A percentile compares a stretch with the other conserved stretches of the same genome.
Evolutionary conservation across 2,797 vertebrate species (phyloP).

Genomic region (Sciurus carolinensis): DNA sequence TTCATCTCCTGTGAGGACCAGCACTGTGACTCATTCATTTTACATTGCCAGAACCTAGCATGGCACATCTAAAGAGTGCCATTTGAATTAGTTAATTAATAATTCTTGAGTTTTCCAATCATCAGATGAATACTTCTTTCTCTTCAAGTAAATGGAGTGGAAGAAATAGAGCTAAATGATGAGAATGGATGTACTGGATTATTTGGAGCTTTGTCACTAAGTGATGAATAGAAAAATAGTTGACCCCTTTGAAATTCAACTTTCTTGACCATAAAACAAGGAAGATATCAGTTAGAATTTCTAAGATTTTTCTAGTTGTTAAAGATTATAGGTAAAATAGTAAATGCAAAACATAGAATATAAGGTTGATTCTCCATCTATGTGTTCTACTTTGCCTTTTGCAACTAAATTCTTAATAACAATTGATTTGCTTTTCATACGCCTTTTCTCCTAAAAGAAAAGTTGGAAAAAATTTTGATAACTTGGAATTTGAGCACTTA

Average conservation of each 20-base stretch:
- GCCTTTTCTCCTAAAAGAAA: neutral
- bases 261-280: neutral
- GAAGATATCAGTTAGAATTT: neutral
- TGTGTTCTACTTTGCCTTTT: neutral
- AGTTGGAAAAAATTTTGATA: neutral
- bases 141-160: neutral
- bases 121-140: neutral
- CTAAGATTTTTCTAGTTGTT: neutral
- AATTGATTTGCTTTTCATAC: neutral
- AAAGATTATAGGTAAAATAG: neutral
- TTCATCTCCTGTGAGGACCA: neutral
- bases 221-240: neutral
- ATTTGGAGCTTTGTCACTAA: neutral
- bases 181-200: neutral
- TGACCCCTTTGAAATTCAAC: neutral
- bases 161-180: neutral
- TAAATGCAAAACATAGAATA: neutral
- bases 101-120: neutral
- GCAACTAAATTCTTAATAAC: neutral
- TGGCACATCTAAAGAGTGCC: neutral
- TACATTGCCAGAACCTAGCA: neutral
- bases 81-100: neutral
- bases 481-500: conserved; percentile 7
- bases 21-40: conserved; percentile 7
- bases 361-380: neutral